phyloP scores from a whole-genome alignment of 2,113 vertebrate species.

The Melanostigma gelatinosum region DNA sequence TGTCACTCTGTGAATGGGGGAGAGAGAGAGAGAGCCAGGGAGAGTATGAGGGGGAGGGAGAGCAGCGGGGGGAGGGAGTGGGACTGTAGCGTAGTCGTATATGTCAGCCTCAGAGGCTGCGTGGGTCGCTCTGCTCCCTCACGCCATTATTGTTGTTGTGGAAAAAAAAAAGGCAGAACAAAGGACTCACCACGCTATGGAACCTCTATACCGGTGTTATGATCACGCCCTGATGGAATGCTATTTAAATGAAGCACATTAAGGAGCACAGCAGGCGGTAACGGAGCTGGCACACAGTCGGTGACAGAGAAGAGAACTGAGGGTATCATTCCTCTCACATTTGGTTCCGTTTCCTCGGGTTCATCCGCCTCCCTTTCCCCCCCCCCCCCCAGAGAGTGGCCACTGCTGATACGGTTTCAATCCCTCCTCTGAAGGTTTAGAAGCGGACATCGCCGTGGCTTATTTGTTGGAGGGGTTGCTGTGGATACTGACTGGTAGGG shows the following conservation, averaged over 20 bases:
- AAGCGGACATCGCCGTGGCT: slow-evolving; percentile 71
- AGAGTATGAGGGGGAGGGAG: slow-evolving; percentile 60
- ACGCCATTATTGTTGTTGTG: slow-evolving; percentile 74
- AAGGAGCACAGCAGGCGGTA: slow-evolving; percentile 64
- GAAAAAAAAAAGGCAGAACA: slow-evolving; percentile 74
- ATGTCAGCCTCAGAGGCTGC: slow-evolving; percentile 72
- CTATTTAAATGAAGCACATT: slow-evolving; percentile 68
- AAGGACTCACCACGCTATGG: slow-evolving; percentile 69
- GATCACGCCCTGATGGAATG: slow-evolving; percentile 72
- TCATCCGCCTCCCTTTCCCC: slow-evolving; percentile 36
- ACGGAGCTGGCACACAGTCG: slow-evolving; percentile 66
- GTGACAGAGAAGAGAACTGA: slow-evolving; percentile 58
- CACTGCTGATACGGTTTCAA: slow-evolving; percentile 72
- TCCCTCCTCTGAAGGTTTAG: slow-evolving; percentile 69
- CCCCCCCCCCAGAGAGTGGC: slow-evolving; percentile 44
- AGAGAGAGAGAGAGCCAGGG: slow-evolving; percentile 54
- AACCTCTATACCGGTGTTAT: slow-evolving; percentile 62
- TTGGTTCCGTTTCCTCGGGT: slow-evolving; percentile 48
- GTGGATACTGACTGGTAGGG: slow-evolving; percentile 85
- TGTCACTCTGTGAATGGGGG: slow-evolving; percentile 73
- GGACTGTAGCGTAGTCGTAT: slow-evolving; percentile 70
- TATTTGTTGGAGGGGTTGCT: slow-evolving; percentile 96
- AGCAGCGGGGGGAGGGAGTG: slow-evolving; percentile 37
- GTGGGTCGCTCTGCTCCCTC: slow-evolving; percentile 68
- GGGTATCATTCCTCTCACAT: slow-evolving; percentile 53